These are phyloP conservation scores for Pituophis catenifer DNA, from an alignment of 2,113 vertebrate genomes.

Conservation along the genomic window DNA sequence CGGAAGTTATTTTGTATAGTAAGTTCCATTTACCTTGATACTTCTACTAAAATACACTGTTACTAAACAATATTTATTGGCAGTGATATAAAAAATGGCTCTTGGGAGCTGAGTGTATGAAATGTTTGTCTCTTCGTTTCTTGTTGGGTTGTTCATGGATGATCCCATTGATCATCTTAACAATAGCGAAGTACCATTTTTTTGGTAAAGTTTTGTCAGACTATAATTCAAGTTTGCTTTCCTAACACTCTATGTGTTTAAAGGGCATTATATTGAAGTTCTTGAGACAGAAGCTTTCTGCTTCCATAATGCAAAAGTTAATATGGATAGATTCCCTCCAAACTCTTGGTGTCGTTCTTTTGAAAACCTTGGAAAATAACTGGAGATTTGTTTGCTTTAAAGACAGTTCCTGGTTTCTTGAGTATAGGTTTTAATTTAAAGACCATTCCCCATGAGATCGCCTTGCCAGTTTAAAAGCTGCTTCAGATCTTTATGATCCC, in stretches of 20 bases:
- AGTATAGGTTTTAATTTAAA: background rate
- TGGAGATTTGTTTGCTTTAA: background rate
- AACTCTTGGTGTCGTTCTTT: background rate
- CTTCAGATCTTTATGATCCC: background rate
- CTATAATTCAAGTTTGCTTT: slow-evolving; percentile 58
- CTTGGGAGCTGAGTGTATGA: slow-evolving; percentile 20
- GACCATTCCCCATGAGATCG: background rate
- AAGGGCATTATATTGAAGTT: slow-evolving; percentile 42
- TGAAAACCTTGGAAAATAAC: slow-evolving; percentile 15
- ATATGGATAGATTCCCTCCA: background rate
- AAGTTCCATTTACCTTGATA: slow-evolving; percentile 27
- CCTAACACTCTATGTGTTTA: slow-evolving; percentile 43
- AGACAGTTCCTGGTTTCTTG: background rate
- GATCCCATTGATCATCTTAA: slow-evolving; percentile 42
- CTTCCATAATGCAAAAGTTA: background rate
- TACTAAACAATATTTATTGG: slow-evolving; percentile 32
- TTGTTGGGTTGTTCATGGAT: slow-evolving; percentile 37
- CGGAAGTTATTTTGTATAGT: slow-evolving; percentile 10
- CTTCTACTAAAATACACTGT: background rate
- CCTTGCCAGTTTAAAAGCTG: background rate
- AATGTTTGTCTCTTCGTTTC: background rate
- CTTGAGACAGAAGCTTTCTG: background rate
- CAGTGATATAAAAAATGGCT: slow-evolving; percentile 36
- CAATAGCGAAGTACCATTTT: slow-evolving; percentile 39
- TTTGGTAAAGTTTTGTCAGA: slow-evolving; percentile 45